phyloP scores from a whole-genome alignment of 2,888 invertebrate species.

The Melinaea menophilus region DNA sequence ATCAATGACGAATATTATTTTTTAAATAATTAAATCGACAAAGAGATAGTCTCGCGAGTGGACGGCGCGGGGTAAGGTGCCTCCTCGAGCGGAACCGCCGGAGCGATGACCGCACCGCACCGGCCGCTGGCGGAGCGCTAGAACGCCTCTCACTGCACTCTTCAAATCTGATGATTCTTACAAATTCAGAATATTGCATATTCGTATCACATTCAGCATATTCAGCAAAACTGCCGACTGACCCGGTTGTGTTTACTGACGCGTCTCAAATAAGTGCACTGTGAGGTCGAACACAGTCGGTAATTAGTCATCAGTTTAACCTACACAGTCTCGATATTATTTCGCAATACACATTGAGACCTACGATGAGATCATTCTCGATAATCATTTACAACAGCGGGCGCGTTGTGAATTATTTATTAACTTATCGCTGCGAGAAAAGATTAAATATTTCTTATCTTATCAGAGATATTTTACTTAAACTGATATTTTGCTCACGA shows the following conservation, averaged over 20 bases:
- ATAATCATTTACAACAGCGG: not conserved
- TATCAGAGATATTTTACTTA: conserved; percentile 17
- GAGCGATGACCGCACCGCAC: conserved; percentile 69
- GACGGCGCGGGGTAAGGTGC: conserved; percentile 31
- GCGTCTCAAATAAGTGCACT: not conserved
- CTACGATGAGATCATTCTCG: not conserved
- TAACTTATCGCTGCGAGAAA: not conserved
- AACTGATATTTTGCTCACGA: conserved; percentile 2
- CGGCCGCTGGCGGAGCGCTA: conserved; percentile 31
- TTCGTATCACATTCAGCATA: not conserved
- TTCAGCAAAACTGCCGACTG: not conserved
- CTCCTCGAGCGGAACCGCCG: conserved; percentile 52
- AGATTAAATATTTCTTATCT: conserved; percentile 21
- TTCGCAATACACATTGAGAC: not conserved
- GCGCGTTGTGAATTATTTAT: not conserved
- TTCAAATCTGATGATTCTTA: not conserved
- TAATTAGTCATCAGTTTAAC: not conserved
- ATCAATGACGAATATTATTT: no score
- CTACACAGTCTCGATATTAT: not conserved
- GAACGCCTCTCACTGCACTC: conserved; percentile 54
- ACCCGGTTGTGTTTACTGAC: not conserved
- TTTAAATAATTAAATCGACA: conserved; percentile 11
- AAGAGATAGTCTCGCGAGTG: conserved; percentile 19
- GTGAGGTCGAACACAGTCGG: not conserved
- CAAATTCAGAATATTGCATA: not conserved